These are phyloP conservation scores for Patella pellucida DNA, from an alignment of 2,888 invertebrate species.

Conservation along the genomic window DNA sequence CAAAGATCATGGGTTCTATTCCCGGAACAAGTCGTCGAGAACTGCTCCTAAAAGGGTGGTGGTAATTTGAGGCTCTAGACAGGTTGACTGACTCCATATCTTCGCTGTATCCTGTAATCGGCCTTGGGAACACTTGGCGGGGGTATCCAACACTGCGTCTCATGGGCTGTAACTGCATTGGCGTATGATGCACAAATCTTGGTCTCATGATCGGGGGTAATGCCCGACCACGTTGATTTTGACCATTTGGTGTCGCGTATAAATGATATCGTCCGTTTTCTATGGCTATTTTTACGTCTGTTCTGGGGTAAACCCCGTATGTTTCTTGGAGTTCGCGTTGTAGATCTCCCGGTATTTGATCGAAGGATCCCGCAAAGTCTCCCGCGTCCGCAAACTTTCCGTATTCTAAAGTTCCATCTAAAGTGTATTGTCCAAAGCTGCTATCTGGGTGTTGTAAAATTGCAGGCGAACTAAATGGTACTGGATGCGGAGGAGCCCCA, in stretches of 20 bases:
- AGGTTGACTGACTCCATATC: background rate
- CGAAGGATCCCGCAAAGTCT: constrained; percentile 28
- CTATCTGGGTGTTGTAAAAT: background rate
- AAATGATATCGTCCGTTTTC: constrained; percentile 38
- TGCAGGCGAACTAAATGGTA: background rate
- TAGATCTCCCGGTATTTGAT: constrained; percentile 36
- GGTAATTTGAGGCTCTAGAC: constrained; percentile 1
- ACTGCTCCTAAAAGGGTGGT: background rate
- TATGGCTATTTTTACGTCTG: constrained; percentile 32
- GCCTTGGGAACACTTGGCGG: background rate
- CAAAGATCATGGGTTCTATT: background rate
- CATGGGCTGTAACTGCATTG: background rate
- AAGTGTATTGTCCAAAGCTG: background rate
- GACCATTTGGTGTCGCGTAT: constrained; percentile 33
- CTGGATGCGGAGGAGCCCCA: background rate
- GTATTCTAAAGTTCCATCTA: background rate
- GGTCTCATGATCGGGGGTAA: background rate
- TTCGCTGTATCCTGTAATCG: background rate
- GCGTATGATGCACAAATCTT: background rate
- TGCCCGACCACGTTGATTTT: background rate
- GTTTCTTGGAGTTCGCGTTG: constrained; percentile 32
- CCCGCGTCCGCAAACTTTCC: background rate
- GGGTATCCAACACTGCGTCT: background rate
- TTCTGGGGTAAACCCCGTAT: constrained; percentile 36
- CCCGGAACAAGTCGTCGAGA: background rate